Evolutionary conservation across 2,888 invertebrate genomes (phyloP).

Genomic region (Chironomus tentans): DNA sequence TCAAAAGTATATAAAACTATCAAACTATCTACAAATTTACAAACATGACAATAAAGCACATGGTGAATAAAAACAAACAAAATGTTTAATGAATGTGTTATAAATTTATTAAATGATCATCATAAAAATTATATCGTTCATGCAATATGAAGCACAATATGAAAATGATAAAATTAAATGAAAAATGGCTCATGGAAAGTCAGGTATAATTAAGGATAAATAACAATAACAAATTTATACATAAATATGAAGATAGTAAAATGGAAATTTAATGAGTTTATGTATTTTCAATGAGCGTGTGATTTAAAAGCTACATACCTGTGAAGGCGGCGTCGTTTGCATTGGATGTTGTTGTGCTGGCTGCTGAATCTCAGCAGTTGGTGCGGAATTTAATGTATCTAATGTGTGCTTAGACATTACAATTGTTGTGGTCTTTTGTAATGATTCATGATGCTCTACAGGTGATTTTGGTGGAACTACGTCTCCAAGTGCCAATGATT

Average conservation of each 20-base stretch:
- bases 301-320: slow-evolving; percentile 42
- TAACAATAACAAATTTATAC: no score
- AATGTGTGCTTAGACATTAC: slow-evolving; percentile 90
- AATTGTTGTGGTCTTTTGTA: slow-evolving; percentile 79
- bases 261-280: slow-evolving; percentile 5
- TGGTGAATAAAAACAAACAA: no score
- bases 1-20: no score
- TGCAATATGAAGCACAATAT: slow-evolving; percentile 27
- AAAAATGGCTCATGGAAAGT: no score
- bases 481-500: slow-evolving; percentile 59
- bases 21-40: no score
- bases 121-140: slow-evolving; percentile 20
- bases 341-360: background rate
- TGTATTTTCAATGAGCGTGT: background rate
- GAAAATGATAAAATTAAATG: background rate
- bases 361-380: slow-evolving; percentile 44
- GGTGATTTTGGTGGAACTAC: slow-evolving; percentile 58
- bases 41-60: no score
- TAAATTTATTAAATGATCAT: slow-evolving; percentile 11
- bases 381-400: slow-evolving; percentile 43
- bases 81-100: background rate
- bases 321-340: slow-evolving; percentile 30
- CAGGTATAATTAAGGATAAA: no score
- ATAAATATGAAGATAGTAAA: no score
- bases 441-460: slow-evolving; percentile 55